Percentiles rank a stretch among this genome's conserved stretches.
These are phyloP conservation scores for Sinohyriopsis cumingii DNA, from an alignment of 2,888 invertebrate genomes.

Conservation along the genomic window DNA sequence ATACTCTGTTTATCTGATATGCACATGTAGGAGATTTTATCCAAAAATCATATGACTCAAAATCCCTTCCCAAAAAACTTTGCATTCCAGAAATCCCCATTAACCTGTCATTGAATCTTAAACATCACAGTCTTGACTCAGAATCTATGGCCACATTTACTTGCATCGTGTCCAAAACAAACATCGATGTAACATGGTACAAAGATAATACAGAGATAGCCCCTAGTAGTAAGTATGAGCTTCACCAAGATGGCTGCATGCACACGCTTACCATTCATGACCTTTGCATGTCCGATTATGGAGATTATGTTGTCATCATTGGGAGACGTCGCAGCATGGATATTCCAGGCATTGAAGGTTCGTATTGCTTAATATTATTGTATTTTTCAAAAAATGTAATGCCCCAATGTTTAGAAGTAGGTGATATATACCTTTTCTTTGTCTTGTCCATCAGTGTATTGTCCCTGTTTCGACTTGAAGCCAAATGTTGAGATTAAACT, in stretches of 20 bases:
- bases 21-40: too few species aligned
- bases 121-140: slow-evolving; percentile 39
- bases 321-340: slow-evolving; percentile 56
- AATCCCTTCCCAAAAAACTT: too few species aligned
- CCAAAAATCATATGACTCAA: too few species aligned
- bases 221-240: slow-evolving; percentile 57
- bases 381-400: background rate
- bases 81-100: slow-evolving; percentile 59
- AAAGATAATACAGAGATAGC: slow-evolving; percentile 62
- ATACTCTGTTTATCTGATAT: too few species aligned
- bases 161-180: slow-evolving; percentile 60
- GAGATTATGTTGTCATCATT: slow-evolving; percentile 79
- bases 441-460: background rate
- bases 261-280: slow-evolving; percentile 59
- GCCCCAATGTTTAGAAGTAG: slow-evolving; percentile 3
- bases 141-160: slow-evolving; percentile 58
- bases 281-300: slow-evolving; percentile 51
- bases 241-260: slow-evolving; percentile 69
- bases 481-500: too few species aligned
- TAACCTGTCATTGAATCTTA: slow-evolving; percentile 54
- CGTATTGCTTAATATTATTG: slow-evolving; percentile 23
- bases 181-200: slow-evolving; percentile 63
- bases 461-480: background rate
- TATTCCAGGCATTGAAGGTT: slow-evolving; percentile 43
- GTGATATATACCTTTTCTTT: background rate